Conservation (phyloP, 1,140 invertebrate genomes). For the Chlorops oryzae region DNA sequence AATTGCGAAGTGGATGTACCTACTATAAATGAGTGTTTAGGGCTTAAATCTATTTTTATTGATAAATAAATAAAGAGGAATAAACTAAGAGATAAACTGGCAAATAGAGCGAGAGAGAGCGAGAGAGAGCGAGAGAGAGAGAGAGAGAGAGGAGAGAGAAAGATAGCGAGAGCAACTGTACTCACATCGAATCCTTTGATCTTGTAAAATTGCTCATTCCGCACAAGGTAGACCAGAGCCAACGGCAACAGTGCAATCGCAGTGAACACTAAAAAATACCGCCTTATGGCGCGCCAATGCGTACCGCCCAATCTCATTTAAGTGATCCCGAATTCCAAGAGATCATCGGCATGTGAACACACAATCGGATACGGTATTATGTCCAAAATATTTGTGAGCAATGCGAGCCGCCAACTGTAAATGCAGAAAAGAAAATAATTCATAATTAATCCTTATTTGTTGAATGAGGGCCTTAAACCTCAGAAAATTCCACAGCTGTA, state of each 20-base stretch:
- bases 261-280: conserved; percentile 45
- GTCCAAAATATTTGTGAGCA: too few species aligned
- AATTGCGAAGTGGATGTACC: too few species aligned
- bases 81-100: too few species aligned
- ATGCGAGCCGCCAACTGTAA: too few species aligned
- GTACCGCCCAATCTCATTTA: conserved; percentile 46
- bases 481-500: too few species aligned
- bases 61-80: not conserved
- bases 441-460: conserved; percentile 12
- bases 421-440: too few species aligned
- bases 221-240: conserved; percentile 42
- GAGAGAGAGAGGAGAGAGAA: too few species aligned
- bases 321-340: conserved; percentile 19
- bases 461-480: too few species aligned
- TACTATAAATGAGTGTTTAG: not conserved
- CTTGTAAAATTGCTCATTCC: conserved; percentile 44
- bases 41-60: not conserved
- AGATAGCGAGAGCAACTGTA: too few species aligned
- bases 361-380: not conserved
- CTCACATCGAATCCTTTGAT: conserved; percentile 47
- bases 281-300: conserved; percentile 44
- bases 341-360: conserved; percentile 40
- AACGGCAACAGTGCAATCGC: conserved; percentile 42
- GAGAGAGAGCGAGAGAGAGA: too few species aligned
- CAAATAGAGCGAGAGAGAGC: too few species aligned